Conservation (phyloP, 2,797 vertebrate genomes). For the Carcharodon carcharias region DNA sequence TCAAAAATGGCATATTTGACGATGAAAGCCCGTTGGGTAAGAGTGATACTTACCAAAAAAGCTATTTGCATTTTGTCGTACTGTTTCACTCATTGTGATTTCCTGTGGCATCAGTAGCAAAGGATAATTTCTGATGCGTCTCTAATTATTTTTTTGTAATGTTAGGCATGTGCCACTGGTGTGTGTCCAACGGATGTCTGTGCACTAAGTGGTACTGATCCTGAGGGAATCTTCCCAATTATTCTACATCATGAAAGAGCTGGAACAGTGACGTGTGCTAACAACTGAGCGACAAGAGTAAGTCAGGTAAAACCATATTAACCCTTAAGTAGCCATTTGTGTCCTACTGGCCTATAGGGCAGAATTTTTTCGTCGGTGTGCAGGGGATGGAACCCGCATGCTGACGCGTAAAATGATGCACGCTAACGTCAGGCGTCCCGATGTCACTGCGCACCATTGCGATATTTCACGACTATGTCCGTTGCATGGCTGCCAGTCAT, state of each 20-base stretch:
- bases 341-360: background rate
- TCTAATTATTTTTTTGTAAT: constrained; percentile 14
- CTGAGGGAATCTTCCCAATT: background rate
- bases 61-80: constrained; percentile 15
- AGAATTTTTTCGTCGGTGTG: no score
- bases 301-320: background rate
- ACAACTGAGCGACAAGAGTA: background rate
- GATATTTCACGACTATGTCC: no score
- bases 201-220: background rate
- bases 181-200: background rate
- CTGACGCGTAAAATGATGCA: no score
- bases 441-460: no score
- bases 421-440: no score
- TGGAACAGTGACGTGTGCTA: background rate
- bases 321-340: background rate
- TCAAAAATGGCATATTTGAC: background rate
- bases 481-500: no score
- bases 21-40: constrained; percentile 13
- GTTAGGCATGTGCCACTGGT: background rate
- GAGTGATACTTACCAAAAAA: background rate
- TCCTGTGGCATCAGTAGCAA: background rate
- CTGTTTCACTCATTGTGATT: constrained; percentile 5
- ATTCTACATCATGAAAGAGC: background rate
- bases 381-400: no score
- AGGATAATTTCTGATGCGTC: constrained; percentile 17